A percentile compares a stretch with the other conserved stretches of the same genome.
Evolutionary conservation across 2,113 vertebrate species (phyloP).

Genomic region (Gymnorhina tibicen): DNA sequence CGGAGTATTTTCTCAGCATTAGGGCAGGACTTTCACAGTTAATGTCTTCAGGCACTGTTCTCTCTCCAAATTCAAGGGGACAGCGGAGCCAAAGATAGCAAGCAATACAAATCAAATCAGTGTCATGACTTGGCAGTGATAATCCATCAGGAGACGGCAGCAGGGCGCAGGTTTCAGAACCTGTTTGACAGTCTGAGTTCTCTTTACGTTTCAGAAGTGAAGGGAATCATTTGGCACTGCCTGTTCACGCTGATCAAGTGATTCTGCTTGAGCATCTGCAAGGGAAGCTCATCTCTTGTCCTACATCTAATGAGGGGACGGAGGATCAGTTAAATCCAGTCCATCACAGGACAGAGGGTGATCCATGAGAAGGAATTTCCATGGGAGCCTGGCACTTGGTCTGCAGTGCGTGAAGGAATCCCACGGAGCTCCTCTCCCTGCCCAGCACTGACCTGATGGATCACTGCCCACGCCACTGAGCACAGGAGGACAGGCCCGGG

Average conservation of each 20-base stretch:
- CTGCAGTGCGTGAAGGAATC: not conserved
- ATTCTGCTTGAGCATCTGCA: not conserved
- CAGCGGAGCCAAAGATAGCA: not conserved
- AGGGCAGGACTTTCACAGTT: not conserved
- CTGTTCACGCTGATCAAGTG: not conserved
- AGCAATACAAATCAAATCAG: not conserved
- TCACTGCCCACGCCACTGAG: not conserved
- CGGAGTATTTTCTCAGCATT: accelerated
- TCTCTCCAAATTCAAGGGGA: not conserved
- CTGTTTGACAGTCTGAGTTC: not conserved
- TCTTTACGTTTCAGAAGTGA: accelerated
- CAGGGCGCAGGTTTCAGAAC: not conserved
- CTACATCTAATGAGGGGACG: not conserved
- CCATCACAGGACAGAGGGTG: not conserved
- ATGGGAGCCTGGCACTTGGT: not conserved
- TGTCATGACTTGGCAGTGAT: not conserved
- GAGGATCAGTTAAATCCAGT: too few relatives aligned
- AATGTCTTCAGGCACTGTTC: not conserved
- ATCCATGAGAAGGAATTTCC: not conserved
- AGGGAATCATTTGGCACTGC: not conserved
- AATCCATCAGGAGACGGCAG: not conserved
- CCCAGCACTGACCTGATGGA: not conserved
- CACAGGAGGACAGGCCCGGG: not conserved
- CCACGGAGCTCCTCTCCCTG: not conserved
- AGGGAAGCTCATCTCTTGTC: not conserved